A percentile compares a stretch with the other conserved stretches of the same genome.
These are phyloP conservation scores for Ophiodon elongatus DNA, from an alignment of 2,113 vertebrate genomes.

Conservation along the genomic window DNA sequence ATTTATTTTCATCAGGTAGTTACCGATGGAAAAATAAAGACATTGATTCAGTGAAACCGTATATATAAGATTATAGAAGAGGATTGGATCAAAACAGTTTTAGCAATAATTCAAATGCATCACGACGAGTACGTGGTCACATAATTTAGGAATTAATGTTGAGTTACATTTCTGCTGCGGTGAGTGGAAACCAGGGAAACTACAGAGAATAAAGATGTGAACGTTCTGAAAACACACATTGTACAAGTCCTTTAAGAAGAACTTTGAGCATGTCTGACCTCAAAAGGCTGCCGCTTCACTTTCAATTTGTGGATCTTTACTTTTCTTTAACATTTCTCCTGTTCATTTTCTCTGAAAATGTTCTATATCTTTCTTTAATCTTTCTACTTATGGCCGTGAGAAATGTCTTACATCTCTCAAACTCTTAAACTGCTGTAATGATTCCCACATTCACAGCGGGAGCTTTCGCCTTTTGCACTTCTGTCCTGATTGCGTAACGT, in stretches of 20 bases:
- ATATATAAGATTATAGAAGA: too few relatives aligned
- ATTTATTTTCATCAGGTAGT: too few relatives aligned
- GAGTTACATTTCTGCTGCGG: not conserved
- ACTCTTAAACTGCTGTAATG: not conserved
- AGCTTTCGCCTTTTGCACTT: constrained; percentile 10
- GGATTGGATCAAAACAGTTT: too few relatives aligned
- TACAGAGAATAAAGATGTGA: not conserved
- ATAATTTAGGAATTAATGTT: too few relatives aligned
- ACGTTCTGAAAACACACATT: not conserved
- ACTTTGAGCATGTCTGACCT: not conserved
- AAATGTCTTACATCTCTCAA: not conserved
- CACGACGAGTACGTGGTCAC: too few relatives aligned
- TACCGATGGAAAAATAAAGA: too few relatives aligned
- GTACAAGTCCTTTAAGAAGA: not conserved
- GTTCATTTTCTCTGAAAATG: not conserved
- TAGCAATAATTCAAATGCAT: too few relatives aligned
- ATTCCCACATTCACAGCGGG: constrained; percentile 14
- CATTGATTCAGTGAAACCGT: too few relatives aligned
- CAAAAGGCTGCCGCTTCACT: not conserved
- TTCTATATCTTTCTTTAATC: not conserved
- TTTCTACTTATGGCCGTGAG: not conserved
- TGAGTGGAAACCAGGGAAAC: not conserved
- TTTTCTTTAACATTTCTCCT: not conserved
- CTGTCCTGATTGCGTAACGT: constrained; percentile 49
- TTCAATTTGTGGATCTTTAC: not conserved